Conservation (phyloP, 2,888 invertebrate genomes). For the Dryomyza anilis region DNA sequence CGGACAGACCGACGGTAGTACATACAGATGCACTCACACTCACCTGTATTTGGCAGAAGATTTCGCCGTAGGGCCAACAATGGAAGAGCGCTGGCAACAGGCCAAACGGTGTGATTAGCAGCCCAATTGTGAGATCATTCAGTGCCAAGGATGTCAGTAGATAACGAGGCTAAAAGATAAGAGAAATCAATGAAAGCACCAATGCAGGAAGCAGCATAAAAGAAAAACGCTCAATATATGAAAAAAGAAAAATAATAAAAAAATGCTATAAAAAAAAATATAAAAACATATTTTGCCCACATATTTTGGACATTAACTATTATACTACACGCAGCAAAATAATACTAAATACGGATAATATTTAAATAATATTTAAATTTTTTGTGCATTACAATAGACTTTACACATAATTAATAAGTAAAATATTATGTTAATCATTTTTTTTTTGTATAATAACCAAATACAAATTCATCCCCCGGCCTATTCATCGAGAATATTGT, state of each 20-base stretch:
- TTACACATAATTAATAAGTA: too few species aligned
- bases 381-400: too few species aligned
- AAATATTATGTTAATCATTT: too few species aligned
- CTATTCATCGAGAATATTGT: too few species aligned
- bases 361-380: too few species aligned
- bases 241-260: neutral
- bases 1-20: neutral
- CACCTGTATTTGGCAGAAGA: slow-evolving; percentile 90
- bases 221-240: neutral
- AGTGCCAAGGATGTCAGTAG: slow-evolving; percentile 84
- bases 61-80: slow-evolving; percentile 90
- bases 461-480: too few species aligned
- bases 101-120: slow-evolving; percentile 85
- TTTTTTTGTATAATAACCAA: too few species aligned
- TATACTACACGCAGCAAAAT: too few species aligned
- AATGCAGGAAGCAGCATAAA: neutral
- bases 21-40: slow-evolving; percentile 36
- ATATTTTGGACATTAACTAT: too few species aligned
- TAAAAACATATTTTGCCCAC: neutral
- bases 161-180: slow-evolving; percentile 74
- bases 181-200: slow-evolving; percentile 19
- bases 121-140: slow-evolving; percentile 85
- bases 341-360: too few species aligned
- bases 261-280: neutral
- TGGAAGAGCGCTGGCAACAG: slow-evolving; percentile 82